A percentile compares a stretch with the other conserved stretches of the same genome.
Conservation (phyloP, 2,113 vertebrate genomes). For the Dascyllus trimaculatus region DNA sequence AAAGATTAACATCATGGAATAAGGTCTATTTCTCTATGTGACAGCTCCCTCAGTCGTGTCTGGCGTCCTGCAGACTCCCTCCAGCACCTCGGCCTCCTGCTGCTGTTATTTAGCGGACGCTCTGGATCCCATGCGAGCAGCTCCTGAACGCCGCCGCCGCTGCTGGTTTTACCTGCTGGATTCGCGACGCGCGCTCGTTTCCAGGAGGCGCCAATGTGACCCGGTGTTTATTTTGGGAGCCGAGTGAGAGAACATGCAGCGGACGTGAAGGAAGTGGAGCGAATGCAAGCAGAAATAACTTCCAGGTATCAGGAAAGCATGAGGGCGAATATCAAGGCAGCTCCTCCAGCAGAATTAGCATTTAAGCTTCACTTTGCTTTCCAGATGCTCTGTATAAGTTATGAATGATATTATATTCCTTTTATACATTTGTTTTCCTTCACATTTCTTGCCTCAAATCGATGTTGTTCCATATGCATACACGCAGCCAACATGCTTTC, state of each 20-base stretch:
- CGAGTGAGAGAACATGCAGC: background rate
- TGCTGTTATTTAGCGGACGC: background rate
- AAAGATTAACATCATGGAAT: too few species aligned
- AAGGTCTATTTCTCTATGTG: background rate
- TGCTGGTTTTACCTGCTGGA: background rate
- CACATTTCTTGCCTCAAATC: too few species aligned
- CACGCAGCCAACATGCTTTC: too few species aligned
- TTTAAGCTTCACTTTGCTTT: too few species aligned
- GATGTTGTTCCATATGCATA: too few species aligned
- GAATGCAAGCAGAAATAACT: background rate
- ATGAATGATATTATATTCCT: background rate
- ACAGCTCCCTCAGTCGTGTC: too few species aligned
- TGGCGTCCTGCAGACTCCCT: background rate
- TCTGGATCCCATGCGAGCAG: too few species aligned
- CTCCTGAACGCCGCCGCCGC: background rate
- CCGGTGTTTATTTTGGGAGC: background rate
- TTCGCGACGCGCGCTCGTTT: background rate
- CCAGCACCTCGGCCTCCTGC: background rate
- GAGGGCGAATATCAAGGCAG: background rate
- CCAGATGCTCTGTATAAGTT: background rate
- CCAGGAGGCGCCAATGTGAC: background rate
- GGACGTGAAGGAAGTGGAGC: too few species aligned
- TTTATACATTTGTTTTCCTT: too few species aligned
- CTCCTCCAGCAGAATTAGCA: background rate
- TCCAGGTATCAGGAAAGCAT: background rate